Percentiles rank a stretch among this genome's conserved stretches.
phyloP scores from a whole-genome alignment of 2,888 invertebrate genomes.

The Piscicola geometra region DNA sequence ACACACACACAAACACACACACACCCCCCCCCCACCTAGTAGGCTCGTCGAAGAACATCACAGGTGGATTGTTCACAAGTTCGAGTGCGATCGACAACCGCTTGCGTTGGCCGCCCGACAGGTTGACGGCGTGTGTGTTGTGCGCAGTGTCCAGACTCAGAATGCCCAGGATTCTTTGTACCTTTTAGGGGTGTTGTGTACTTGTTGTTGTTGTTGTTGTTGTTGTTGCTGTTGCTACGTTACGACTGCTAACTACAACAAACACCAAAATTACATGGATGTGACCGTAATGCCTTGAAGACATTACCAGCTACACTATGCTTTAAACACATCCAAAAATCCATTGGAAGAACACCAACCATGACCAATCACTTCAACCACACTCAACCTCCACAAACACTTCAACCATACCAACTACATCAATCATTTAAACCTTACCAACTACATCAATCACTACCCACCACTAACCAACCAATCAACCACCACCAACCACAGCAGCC shows the following conservation, averaged over 20 bases:
- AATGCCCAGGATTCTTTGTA: conserved; percentile 73
- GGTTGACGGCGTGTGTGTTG: conserved; percentile 66
- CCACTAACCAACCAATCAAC: not conserved
- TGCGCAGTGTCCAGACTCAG: conserved; percentile 74
- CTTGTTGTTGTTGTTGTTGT: not conserved
- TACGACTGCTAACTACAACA: too few species aligned
- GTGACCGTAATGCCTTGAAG: too few species aligned
- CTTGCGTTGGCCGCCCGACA: conserved; percentile 89
- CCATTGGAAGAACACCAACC: not conserved
- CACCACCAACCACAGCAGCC: conserved; percentile 71
- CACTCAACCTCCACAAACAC: too few species aligned
- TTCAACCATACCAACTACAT: too few species aligned
- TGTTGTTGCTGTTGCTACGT: too few species aligned
- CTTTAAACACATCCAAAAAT: not conserved
- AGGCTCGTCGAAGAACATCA: conserved; percentile 90
- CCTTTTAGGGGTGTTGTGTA: conserved; percentile 10
- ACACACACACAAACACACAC: not conserved
- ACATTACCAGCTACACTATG: too few species aligned
- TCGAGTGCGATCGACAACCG: conserved; percentile 83
- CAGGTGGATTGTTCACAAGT: conserved; percentile 81
- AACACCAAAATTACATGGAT: too few species aligned
- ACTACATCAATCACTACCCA: not conserved
- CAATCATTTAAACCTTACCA: too few species aligned
- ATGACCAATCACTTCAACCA: not conserved
- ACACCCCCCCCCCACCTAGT: conserved; percentile 68